Percentiles rank a stretch among this genome's conserved stretches.
Conservation (phyloP, 2,888 invertebrate genomes). For the Rhogogaster chlorosoma region DNA sequence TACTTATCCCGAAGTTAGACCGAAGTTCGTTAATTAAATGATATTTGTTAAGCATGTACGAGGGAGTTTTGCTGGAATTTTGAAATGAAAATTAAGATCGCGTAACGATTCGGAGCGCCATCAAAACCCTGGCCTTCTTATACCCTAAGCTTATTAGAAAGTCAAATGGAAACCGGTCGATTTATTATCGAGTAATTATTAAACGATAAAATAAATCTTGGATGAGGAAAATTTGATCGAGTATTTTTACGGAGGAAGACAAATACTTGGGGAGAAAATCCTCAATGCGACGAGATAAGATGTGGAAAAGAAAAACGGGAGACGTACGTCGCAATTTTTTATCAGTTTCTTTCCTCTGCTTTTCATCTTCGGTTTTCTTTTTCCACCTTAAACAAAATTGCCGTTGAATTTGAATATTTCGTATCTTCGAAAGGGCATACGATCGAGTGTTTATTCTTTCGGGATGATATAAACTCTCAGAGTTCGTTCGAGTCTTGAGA, state of each 20-base stretch:
- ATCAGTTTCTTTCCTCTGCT: constrained; percentile 8
- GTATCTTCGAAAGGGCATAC: constrained; percentile 51
- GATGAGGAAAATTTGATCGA: neutral
- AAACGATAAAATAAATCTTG: neutral
- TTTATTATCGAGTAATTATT: neutral
- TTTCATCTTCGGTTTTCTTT: neutral
- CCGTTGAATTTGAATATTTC: constrained; percentile 60
- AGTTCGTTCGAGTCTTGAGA: neutral
- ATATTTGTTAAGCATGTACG: constrained; percentile 41
- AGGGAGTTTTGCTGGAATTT: neutral
- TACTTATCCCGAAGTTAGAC: constrained; percentile 23
- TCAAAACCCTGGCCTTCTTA: neutral
- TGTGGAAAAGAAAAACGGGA: constrained; percentile 16
- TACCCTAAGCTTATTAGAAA: neutral
- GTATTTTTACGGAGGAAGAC: neutral
- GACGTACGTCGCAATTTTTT: constrained; percentile 45
- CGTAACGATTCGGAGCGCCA: neutral
- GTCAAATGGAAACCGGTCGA: neutral
- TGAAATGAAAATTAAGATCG: neutral
- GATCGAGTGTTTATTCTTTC: neutral
- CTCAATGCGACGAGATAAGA: neutral
- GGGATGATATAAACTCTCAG: neutral
- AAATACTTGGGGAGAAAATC: constrained; percentile 4
- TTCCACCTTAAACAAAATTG: constrained; percentile 19
- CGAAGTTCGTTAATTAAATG: constrained; percentile 49